phyloP scores from a whole-genome alignment of 2,888 invertebrate species.

The Oxycera nigricornis region DNA sequence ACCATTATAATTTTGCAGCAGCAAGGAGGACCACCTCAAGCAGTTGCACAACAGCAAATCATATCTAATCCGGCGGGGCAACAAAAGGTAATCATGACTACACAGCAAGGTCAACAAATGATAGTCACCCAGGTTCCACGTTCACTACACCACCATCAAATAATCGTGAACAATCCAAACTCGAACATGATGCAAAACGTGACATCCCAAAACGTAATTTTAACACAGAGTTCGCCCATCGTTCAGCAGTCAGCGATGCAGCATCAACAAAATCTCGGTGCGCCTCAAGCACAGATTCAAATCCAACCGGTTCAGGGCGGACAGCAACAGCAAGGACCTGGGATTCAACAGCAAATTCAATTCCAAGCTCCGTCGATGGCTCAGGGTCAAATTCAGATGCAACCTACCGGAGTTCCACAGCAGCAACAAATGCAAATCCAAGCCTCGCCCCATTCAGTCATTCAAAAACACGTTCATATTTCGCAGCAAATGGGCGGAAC shows the following conservation, averaged over 20 bases:
- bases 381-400: constrained; percentile 27
- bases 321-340: constrained; percentile 24
- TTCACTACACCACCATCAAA: constrained; percentile 52
- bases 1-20: constrained; percentile 76
- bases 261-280: constrained; percentile 37
- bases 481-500: constrained; percentile 58
- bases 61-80: constrained; percentile 55
- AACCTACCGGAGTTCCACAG: constrained; percentile 60
- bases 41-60: constrained; percentile 54
- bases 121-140: constrained; percentile 67
- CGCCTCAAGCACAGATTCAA: constrained; percentile 21
- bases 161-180: constrained; percentile 53
- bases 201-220: constrained; percentile 40
- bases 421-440: constrained; percentile 67
- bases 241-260: constrained; percentile 48
- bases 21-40: constrained; percentile 52
- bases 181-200: constrained; percentile 42
- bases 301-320: background rate
- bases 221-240: constrained; percentile 42
- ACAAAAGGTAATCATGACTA: constrained; percentile 70
- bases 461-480: constrained; percentile 56
- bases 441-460: constrained; percentile 52
- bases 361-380: constrained; percentile 30
- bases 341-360: constrained; percentile 26
- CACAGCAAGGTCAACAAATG: constrained; percentile 70